phyloP scores from a whole-genome alignment of 2,113 vertebrate species.

The Pitta sordida region DNA sequence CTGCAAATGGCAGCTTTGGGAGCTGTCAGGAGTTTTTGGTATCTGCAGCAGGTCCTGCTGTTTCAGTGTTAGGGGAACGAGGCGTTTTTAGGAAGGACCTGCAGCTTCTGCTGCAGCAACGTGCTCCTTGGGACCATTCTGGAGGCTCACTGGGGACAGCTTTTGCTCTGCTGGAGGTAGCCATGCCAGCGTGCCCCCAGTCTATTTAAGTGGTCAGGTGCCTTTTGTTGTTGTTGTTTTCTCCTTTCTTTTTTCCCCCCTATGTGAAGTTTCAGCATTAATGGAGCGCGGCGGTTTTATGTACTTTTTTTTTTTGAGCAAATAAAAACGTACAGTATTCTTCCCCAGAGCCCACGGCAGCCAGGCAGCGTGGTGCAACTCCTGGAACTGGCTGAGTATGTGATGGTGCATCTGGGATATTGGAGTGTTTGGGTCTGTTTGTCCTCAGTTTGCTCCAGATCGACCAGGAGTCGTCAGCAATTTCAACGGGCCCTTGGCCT shows the following conservation, averaged over 20 bases:
- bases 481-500: neutral
- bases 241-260: accelerated
- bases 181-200: neutral
- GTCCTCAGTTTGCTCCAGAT: neutral
- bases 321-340: neutral
- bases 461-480: neutral
- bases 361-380: accelerated
- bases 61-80: too few species aligned
- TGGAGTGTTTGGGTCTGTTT: neutral
- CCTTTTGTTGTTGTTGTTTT: too few species aligned
- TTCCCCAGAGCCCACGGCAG: neutral
- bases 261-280: neutral
- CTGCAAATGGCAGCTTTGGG: neutral
- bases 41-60: neutral
- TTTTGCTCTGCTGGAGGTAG: neutral
- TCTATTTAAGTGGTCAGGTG: neutral
- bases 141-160: neutral
- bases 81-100: too few species aligned
- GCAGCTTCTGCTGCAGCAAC: neutral
- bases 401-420: neutral
- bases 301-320: neutral
- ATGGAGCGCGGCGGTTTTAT: accelerated
- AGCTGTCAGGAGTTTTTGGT: neutral
- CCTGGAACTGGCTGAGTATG: neutral
- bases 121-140: neutral